These are phyloP conservation scores for Oreochromis spilurus DNA, from an alignment of 2,113 vertebrate genomes.

Conservation along the genomic window DNA sequence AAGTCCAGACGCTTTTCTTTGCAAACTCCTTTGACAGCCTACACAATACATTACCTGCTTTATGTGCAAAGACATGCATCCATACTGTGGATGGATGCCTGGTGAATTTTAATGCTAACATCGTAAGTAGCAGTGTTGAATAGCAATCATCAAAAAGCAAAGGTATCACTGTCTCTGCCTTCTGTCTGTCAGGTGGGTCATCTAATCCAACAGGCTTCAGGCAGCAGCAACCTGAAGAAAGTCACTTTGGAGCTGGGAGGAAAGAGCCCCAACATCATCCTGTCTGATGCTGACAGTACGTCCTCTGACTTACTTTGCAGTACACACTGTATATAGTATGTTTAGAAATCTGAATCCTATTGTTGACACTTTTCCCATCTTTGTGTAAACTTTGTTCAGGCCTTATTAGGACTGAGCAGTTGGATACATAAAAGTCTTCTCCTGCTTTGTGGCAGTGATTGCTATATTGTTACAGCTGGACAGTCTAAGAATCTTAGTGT, in stretches of 20 bases:
- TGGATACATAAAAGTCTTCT: not conserved
- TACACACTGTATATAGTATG: not conserved
- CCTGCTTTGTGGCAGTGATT: not conserved
- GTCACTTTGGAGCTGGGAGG: slow-evolving; percentile 95
- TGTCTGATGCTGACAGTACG: slow-evolving; percentile 90
- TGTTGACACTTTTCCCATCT: not conserved
- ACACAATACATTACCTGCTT: not conserved
- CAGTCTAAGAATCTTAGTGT: not conserved
- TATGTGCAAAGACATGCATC: not conserved
- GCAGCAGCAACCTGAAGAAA: slow-evolving; percentile 89
- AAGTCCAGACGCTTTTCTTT: too few relatives aligned
- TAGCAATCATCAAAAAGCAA: not conserved
- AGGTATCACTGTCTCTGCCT: not conserved
- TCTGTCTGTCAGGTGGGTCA: slow-evolving; percentile 81
- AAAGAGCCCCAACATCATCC: slow-evolving; percentile 94
- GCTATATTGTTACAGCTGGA: not conserved
- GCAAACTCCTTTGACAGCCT: too few relatives aligned
- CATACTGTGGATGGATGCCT: not conserved
- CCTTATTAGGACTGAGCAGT: not conserved
- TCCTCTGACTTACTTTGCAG: accelerated
- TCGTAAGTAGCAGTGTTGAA: not conserved
- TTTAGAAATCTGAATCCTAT: accelerated
- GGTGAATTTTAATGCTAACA: not conserved
- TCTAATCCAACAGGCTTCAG: slow-evolving; percentile 88
- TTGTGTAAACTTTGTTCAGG: not conserved